Percentiles rank a stretch among this genome's conserved stretches.
Conservation (phyloP, 2,113 vertebrate genomes). For the Machaerirhynchus nigripectus region DNA sequence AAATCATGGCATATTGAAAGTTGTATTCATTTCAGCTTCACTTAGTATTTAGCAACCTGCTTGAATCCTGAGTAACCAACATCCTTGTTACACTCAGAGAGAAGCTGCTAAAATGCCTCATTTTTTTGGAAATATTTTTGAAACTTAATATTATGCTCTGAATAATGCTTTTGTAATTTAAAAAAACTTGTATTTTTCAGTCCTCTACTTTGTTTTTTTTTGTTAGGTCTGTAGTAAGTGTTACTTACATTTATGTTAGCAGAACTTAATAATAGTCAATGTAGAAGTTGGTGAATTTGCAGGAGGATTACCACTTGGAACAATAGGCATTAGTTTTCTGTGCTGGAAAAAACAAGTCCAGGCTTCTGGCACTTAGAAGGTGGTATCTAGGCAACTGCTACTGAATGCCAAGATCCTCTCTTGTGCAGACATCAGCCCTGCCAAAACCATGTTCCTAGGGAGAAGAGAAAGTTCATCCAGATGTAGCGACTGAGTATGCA, state of each 20-base stretch:
- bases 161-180: background rate
- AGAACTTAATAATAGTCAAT: background rate
- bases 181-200: background rate
- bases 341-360: background rate
- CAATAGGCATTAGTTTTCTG: background rate
- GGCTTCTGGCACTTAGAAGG: background rate
- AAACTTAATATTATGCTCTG: background rate
- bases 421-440: background rate
- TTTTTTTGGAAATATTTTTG: background rate
- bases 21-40: background rate
- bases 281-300: background rate
- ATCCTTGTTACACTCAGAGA: background rate
- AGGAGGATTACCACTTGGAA: background rate
- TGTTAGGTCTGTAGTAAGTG: background rate
- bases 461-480: background rate
- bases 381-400: slow-evolving; percentile 27
- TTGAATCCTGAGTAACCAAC: background rate
- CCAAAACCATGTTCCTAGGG: background rate
- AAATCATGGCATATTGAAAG: background rate
- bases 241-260: background rate
- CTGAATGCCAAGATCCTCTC: background rate
- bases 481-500: background rate
- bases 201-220: background rate
- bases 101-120: background rate
- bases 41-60: background rate